phyloP scores from a whole-genome alignment of 2,888 invertebrate species.

The Drosophila meridionalis region DNA sequence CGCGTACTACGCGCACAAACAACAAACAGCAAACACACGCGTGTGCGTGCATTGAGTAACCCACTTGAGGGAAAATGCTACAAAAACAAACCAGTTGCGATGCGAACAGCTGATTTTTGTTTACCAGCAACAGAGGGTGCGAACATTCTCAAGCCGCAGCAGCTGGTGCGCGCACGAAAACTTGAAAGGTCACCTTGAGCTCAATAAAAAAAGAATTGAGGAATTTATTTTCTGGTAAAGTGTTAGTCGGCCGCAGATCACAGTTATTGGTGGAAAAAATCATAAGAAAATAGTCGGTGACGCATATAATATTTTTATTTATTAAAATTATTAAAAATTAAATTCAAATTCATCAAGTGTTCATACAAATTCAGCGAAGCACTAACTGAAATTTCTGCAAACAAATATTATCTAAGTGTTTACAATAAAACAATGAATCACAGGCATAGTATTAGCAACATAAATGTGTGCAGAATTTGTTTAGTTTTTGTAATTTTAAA shows the following conservation, averaged over 20 bases:
- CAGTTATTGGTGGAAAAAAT: constrained; percentile 43
- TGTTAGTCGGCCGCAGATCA: constrained; percentile 38
- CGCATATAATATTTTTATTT: background rate
- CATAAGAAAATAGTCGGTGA: constrained; percentile 37
- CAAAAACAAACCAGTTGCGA: constrained; percentile 1
- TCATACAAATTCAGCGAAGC: background rate
- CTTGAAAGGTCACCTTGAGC: constrained; percentile 81
- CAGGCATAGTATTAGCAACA: background rate
- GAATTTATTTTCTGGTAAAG: constrained; percentile 68
- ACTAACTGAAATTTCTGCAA: constrained; percentile 7
- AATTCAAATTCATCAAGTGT: background rate
- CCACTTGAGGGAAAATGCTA: constrained; percentile 19
- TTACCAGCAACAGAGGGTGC: constrained; percentile 64
- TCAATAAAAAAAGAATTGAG: constrained; percentile 63
- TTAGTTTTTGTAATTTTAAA: background rate
- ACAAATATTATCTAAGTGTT: constrained; percentile 55
- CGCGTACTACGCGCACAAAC: background rate
- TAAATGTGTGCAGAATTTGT: background rate
- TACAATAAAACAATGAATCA: constrained; percentile 5
- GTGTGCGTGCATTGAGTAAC: constrained; percentile 2
- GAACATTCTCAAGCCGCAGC: constrained; percentile 49
- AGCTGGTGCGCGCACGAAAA: constrained; percentile 68
- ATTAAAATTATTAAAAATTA: constrained; percentile 8
- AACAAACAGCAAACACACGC: background rate
- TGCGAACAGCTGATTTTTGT: constrained; percentile 67